Conservation (phyloP, 2,888 invertebrate genomes). For the Synergus gifuensis region DNA sequence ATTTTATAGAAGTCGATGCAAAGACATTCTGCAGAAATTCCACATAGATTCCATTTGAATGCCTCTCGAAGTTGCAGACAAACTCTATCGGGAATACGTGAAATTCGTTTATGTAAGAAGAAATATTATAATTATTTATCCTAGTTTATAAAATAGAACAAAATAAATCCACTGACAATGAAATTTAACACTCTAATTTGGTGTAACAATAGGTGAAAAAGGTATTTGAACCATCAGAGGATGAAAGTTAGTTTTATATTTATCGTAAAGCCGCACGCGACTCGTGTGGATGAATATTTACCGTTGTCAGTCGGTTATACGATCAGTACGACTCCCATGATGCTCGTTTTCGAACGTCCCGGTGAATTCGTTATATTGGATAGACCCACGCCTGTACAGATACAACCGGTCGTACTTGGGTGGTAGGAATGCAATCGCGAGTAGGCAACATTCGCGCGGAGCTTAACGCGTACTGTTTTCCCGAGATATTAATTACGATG, state of each 20-base stretch:
- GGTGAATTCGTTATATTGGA: constrained; percentile 45
- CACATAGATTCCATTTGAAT: not conserved
- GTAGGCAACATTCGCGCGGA: constrained; percentile 46
- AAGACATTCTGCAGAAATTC: not conserved
- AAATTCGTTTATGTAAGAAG: not conserved
- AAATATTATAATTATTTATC: not conserved
- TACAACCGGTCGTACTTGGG: constrained; percentile 40
- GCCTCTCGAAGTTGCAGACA: not conserved
- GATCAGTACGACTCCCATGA: constrained; percentile 70
- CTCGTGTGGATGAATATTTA: constrained; percentile 46
- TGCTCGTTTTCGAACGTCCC: constrained; percentile 61
- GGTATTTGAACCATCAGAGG: not conserved
- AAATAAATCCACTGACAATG: not conserved
- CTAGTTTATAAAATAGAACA: not conserved
- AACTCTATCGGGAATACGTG: not conserved
- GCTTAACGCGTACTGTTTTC: constrained; percentile 46
- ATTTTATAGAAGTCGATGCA: not conserved
- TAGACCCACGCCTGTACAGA: constrained; percentile 37
- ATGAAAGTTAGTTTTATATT: not conserved
- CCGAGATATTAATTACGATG: constrained; percentile 70
- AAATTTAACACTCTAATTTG: not conserved
- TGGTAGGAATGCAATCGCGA: constrained; percentile 36
- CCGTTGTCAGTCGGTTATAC: constrained; percentile 54
- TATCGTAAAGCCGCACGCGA: constrained; percentile 10
- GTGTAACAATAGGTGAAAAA: not conserved